A percentile compares a stretch with the other conserved stretches of the same genome.
These are phyloP conservation scores for Hippopotamus amphibius DNA, from an alignment of 2,113 vertebrate genomes.

Conservation along the genomic window DNA sequence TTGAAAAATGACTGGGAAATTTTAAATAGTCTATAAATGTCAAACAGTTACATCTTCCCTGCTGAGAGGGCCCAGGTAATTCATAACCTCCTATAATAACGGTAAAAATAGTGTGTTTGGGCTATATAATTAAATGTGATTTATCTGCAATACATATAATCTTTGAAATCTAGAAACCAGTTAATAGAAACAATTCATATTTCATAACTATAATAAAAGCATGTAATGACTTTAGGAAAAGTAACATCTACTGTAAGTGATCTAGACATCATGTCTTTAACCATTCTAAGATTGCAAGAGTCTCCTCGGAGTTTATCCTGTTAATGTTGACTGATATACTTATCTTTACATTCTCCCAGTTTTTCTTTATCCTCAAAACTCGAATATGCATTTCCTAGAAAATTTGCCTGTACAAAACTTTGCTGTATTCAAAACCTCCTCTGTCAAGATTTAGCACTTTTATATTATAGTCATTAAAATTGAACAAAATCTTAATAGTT, in stretches of 20 bases:
- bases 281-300: not conserved
- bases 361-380: constrained; percentile 37
- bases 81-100: constrained; percentile 61
- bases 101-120: constrained; percentile 66
- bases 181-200: constrained; percentile 70
- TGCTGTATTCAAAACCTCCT: constrained; percentile 74
- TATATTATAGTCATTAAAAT: constrained; percentile 73
- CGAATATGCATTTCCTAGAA: constrained; percentile 56
- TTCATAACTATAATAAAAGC: constrained; percentile 67
- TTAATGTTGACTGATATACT: constrained; percentile 17
- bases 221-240: constrained; percentile 62
- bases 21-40: constrained; percentile 68
- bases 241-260: constrained; percentile 54
- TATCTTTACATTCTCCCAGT: constrained; percentile 39
- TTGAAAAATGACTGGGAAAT: constrained; percentile 70
- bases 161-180: constrained; percentile 72
- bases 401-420: constrained; percentile 62
- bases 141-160: constrained; percentile 58
- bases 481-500: constrained; percentile 79
- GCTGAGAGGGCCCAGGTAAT: constrained; percentile 65
- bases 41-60: constrained; percentile 52
- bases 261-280: not conserved
- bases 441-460: constrained; percentile 79
- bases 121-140: constrained; percentile 64
- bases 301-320: not conserved